Conservation (phyloP, 1,140 invertebrate species). For the Tyrophagus putrescentiae region DNA sequence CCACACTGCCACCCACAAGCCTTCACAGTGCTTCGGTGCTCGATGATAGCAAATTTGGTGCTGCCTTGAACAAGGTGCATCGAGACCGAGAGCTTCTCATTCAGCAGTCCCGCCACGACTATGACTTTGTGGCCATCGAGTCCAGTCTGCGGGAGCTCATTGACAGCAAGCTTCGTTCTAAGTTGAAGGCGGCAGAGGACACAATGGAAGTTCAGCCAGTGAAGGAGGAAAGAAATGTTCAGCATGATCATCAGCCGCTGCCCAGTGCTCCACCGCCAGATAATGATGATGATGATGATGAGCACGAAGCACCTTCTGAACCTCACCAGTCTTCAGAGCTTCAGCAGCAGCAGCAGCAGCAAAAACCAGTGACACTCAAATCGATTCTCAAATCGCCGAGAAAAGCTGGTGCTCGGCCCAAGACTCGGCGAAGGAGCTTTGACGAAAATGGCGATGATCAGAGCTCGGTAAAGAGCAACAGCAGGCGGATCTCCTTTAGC, state of each 20-base stretch:
- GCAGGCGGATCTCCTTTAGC: slow-evolving; percentile 9
- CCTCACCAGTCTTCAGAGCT: not conserved
- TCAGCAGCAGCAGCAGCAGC: not conserved
- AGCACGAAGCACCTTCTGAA: not conserved
- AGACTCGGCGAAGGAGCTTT: not conserved
- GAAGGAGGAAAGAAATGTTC: not conserved
- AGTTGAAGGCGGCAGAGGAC: not conserved
- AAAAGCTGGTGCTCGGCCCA: not conserved
- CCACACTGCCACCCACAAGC: not conserved
- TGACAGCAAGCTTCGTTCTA: slow-evolving; percentile 11
- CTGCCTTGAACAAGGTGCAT: not conserved
- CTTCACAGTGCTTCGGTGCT: not conserved
- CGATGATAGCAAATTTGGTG: not conserved
- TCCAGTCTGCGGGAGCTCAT: slow-evolving; percentile 3
- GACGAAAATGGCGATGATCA: not conserved
- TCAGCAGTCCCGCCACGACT: slow-evolving; percentile 10
- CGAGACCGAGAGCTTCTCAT: slow-evolving; percentile 5
- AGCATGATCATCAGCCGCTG: not conserved
- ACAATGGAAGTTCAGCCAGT: not conserved
- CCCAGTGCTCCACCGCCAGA: not conserved
- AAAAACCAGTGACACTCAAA: not conserved
- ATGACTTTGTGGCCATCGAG: slow-evolving; percentile 15
- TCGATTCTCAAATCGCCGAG: not conserved
- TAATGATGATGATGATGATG: not conserved
- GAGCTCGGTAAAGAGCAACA: not conserved